Base-by-base conservation (phyloP, 2,888 invertebrate genomes). In the Nowickia ferox region DNA sequence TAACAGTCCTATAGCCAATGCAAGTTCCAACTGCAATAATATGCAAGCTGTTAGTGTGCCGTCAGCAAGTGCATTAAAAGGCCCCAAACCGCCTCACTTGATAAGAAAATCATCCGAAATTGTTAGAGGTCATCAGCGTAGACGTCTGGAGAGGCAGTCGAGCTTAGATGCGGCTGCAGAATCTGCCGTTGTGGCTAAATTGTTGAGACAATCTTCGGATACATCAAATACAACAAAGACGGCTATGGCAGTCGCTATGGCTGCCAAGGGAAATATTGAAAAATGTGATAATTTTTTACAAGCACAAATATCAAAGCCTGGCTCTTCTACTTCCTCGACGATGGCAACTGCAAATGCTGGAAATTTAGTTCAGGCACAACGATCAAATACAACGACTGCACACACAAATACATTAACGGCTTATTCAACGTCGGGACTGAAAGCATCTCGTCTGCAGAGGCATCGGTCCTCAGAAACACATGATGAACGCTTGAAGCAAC, bases 381-480 rank as follows among this genome's bases (percentile, higher is more conserved):
- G 84, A 87, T 78, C 86, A 46, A 86, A 84, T 74, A 86, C 84
- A 77, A 78, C 82, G 79, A 77, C 48, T 17, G 74, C 84, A 46
- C 65, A 61, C 10, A 10, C 68, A 51, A 22, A 55, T 19, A 53
- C 65, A 5, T 38, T 69, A 11, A 40, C 69, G 11, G 63, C 53
- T 9, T 57, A 74, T 48, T 88, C 90, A 42, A 91, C 89, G 89
- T 90, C 88, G 89, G 91, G 82, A 90, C 90, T n/a, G 90, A 91
- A 92, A 84, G 88, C 89, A 74, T 88, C 90, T 30, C 92, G 93
- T 48, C 84, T 93, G 69, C 93, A 93, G 87, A 90, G 93, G 9
- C 93, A 93, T 89, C 91, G 92, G 57, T 93, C 93, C 81, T 93
- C 92, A 1, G 93, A 93, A 68, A 92, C 92, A 30, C 92, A 92